Conservation (phyloP, 2,797 vertebrate species). For the Siniperca undulata region DNA sequence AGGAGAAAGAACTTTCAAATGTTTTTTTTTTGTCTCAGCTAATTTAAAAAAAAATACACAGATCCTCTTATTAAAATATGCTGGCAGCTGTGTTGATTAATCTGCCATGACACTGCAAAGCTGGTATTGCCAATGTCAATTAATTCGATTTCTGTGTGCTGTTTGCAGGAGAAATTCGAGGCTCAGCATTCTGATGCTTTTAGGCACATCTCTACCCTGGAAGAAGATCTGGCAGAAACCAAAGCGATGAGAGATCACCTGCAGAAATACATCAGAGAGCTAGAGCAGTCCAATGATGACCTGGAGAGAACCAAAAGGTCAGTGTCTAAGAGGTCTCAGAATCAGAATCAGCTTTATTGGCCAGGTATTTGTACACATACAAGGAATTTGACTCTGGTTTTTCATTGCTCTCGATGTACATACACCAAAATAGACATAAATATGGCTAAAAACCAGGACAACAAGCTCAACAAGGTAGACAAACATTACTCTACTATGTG, state of each 20-base stretch:
- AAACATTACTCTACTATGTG: too few species aligned
- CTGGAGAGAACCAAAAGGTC: slow-evolving; percentile 97
- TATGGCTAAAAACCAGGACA: too few species aligned
- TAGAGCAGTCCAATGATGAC: slow-evolving; percentile 97
- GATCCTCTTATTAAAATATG: neutral
- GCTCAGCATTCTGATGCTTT: slow-evolving; percentile 91
- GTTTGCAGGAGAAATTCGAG: slow-evolving; percentile 92
- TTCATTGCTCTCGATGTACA: too few species aligned
- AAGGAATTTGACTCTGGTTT: too few species aligned
- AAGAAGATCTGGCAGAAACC: slow-evolving; percentile 93
- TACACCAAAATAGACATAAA: too few species aligned
- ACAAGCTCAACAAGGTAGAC: too few species aligned
- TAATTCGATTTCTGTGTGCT: slow-evolving; percentile 18
- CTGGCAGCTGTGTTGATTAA: neutral
- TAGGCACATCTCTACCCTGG: slow-evolving; percentile 91
- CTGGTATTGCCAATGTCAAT: neutral
- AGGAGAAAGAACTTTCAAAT: neutral
- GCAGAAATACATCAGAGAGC: slow-evolving; percentile 96
- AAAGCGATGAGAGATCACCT: slow-evolving; percentile 93
- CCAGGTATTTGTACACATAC: too few species aligned
- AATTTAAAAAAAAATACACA: neutral
- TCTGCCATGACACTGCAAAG: neutral
- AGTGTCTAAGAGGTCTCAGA: neutral
- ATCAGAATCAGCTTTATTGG: too few species aligned
- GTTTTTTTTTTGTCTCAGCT: neutral